Base-by-base conservation (phyloP, 2,113 vertebrate genomes). In the Spea multiplicata region DNA sequence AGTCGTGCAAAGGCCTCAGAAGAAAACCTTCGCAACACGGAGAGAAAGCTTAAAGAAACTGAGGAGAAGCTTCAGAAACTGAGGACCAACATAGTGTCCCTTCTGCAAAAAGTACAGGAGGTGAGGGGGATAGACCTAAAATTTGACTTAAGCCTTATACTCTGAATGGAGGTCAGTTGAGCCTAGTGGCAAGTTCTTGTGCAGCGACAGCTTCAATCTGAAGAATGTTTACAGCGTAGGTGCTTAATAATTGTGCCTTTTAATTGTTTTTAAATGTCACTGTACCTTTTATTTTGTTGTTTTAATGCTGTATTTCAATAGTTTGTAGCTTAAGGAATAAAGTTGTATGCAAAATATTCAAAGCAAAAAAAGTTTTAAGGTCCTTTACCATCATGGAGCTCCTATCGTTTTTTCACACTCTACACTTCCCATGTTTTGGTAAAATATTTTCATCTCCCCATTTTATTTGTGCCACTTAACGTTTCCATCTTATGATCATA, bases 81-180 rank as follows among this genome's bases (percentile, higher is more conserved):
- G 75, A 90, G 97, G 81, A 96, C 96, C 55, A 99, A 99, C 86
- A 99, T 99, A 3, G 96, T 99, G 49, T 94, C 96, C 3, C 94
- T 99, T 57, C 89, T 99, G 45, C 96, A 98, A 85, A 98, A 99
- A 89, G 97, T 99, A 45, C 97, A 99, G 88, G 97, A 98, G 96
- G 97, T 98, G 84, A 84, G 13, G 12, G 55, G 55, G 10, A 59
- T 9, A 9, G 8, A 7, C 10, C 10, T 59, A 13, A 13, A 59
- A 13, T 59, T 59, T 8, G 55, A 59, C 55, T 59, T 59, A 30
- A 30, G 30, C 30, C 30, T 30, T 7, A 13, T 4, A 59, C 12
- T 59, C 4, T 59, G 55, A 59, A 12, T 13, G 9, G 14, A 13
- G 10, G 55, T 13, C 8, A 13, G 12, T 59, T 59, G 55, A 3